A percentile compares a stretch with the other conserved stretches of the same genome.
Conservation (phyloP, 2,888 invertebrate genomes). For the Aphodius sticticus region DNA sequence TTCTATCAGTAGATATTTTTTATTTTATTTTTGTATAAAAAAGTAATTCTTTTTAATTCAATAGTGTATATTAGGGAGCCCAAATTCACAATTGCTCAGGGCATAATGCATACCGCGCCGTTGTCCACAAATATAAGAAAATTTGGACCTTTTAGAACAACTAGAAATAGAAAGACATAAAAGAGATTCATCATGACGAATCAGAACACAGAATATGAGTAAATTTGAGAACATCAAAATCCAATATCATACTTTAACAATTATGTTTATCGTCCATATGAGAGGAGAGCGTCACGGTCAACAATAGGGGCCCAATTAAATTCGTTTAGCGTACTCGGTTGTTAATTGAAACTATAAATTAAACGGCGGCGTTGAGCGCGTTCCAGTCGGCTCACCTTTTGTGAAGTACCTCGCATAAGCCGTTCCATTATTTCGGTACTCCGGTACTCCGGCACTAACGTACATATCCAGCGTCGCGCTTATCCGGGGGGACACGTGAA, state of each 20-base stretch:
- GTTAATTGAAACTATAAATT: constrained; percentile 4
- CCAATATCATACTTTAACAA: not conserved
- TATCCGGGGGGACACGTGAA: constrained; percentile 48
- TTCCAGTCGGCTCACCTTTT: constrained; percentile 30
- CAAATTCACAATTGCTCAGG: too few species aligned
- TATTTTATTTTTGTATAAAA: too few species aligned
- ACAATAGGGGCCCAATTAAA: not conserved
- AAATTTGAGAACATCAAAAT: too few species aligned
- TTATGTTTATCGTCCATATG: not conserved
- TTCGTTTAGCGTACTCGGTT: not conserved
- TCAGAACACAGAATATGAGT: too few species aligned
- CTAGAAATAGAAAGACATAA: too few species aligned
- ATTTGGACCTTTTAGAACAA: too few species aligned
- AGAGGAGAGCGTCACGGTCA: not conserved
- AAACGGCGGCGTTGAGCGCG: constrained; percentile 20
- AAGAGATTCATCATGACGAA: too few species aligned
- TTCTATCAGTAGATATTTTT: too few species aligned
- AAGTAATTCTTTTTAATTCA: too few species aligned
- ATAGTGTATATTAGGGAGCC: too few species aligned
- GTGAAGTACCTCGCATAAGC: constrained; percentile 17
- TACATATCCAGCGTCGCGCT: constrained; percentile 36
- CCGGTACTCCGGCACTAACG: not conserved
- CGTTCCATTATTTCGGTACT: constrained; percentile 14
- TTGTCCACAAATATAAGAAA: too few species aligned
- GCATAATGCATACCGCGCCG: too few species aligned